A percentile compares a stretch with the other conserved stretches of the same genome.
phyloP scores from a whole-genome alignment of 2,888 invertebrate species.

The Rotaria magnacalcarata region DNA sequence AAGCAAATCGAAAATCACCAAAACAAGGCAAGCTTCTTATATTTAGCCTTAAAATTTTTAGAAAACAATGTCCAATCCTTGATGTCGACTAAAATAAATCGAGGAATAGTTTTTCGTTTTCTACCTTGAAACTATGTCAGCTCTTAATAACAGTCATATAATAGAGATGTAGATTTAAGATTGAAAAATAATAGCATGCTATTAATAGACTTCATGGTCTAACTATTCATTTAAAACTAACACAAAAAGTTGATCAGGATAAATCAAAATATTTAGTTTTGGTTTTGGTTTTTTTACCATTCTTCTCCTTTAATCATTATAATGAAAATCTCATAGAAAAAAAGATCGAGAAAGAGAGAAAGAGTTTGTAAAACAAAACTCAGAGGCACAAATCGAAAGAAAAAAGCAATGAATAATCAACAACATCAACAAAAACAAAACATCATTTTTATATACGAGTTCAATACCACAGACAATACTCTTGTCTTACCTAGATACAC shows the following conservation, averaged over 20 bases:
- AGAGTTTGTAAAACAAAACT: not conserved
- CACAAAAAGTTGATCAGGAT: too few relatives aligned
- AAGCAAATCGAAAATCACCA: too few relatives aligned
- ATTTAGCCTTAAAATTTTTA: not conserved
- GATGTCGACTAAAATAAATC: not conserved
- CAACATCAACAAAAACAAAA: conserved; percentile 18
- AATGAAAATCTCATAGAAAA: conserved; percentile 5
- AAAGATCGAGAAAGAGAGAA: not conserved
- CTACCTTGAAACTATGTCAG: too few relatives aligned
- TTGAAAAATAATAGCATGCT: too few relatives aligned
- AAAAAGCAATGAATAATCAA: not conserved
- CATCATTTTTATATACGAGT: not conserved
- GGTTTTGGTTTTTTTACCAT: not conserved
- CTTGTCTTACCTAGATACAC: not conserved
- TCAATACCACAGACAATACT: conserved; percentile 29
- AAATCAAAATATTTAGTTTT: not conserved
- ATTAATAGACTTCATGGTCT: too few relatives aligned
- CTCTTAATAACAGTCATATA: too few relatives aligned
- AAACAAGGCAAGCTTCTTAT: too few relatives aligned
- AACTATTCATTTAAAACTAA: too few relatives aligned
- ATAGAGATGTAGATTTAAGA: too few relatives aligned
- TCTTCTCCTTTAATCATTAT: conserved; percentile 22
- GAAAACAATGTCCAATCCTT: not conserved
- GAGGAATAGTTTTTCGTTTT: not conserved
- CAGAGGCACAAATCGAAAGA: conserved; percentile 6